Evolutionary conservation across 2,113 vertebrate species (phyloP).

Genomic region (Corvus hawaiiensis): DNA sequence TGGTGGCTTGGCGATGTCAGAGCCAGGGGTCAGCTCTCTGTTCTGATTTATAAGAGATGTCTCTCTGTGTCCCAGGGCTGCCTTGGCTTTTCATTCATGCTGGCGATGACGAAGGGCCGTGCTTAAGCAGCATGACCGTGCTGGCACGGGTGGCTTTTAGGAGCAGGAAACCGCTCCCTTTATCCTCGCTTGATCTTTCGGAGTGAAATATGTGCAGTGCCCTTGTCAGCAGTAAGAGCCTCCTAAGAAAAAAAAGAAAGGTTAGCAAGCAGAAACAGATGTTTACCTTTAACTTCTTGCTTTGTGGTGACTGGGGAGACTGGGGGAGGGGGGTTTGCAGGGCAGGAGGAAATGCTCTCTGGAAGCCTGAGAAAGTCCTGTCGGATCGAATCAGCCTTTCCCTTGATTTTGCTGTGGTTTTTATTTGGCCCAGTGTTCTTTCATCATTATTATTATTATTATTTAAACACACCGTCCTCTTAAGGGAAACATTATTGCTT

Average conservation of each 20-base stretch:
- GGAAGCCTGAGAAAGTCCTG: background rate
- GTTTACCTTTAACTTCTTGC: constrained; percentile 17
- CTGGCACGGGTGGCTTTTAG: background rate
- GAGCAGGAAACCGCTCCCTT: constrained; percentile 55
- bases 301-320: background rate
- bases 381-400: background rate
- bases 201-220: constrained; percentile 22
- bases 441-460: background rate
- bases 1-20: background rate
- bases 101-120: background rate
- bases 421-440: background rate
- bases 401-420: constrained; percentile 4
- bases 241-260: background rate
- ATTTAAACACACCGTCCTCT: background rate
- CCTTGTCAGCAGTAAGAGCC: constrained; percentile 35
- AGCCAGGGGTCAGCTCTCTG: background rate
- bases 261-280: constrained; percentile 17
- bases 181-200: constrained; percentile 47
- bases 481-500: constrained; percentile 18
- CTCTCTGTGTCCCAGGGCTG: background rate
- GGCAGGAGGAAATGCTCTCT: background rate
- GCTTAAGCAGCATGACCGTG: background rate
- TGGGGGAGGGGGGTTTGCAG: background rate
- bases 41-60: background rate
- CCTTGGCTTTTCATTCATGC: constrained; percentile 1